Conservation (phyloP, 2,797 vertebrate genomes). For the Limnodromus scolopaceus region DNA sequence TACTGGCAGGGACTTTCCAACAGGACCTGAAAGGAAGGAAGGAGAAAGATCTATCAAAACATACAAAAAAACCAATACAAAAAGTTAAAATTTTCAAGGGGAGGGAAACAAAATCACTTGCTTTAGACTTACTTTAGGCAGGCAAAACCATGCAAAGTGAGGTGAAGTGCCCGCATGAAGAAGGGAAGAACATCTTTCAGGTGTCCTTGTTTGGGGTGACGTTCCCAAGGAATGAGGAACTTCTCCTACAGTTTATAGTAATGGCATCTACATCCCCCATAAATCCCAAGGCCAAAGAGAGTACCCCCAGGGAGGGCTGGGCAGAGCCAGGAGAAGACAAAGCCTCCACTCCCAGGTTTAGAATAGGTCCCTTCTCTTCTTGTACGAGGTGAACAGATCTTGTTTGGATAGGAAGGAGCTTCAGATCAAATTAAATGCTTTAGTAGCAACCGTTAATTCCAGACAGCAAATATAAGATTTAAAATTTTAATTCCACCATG, state of each 20-base stretch:
- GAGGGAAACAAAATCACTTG: background rate
- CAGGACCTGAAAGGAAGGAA: background rate
- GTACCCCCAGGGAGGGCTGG: background rate
- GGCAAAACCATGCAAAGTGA: background rate
- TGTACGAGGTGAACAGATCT: accelerated
- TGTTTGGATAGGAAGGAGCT: background rate
- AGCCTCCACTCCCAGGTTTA: background rate
- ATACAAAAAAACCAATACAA: accelerated
- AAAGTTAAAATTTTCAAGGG: background rate
- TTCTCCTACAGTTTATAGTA: background rate
- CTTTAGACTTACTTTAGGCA: background rate
- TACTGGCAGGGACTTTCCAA: background rate
- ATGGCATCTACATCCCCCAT: accelerated
- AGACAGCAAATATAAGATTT: background rate
- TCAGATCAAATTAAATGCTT: background rate
- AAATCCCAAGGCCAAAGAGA: too few relatives aligned
- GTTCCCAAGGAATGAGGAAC: background rate
- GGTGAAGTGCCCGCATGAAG: accelerated
- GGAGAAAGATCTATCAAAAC: background rate
- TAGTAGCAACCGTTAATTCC: background rate
- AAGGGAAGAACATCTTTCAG: background rate
- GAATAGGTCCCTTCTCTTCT: background rate
- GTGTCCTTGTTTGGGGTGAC: background rate
- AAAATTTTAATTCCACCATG: background rate
- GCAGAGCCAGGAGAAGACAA: background rate